A percentile compares a stretch with the other conserved stretches of the same genome.
Conservation (phyloP, 2,113 vertebrate species). For the Gadus chalcogrammus region DNA sequence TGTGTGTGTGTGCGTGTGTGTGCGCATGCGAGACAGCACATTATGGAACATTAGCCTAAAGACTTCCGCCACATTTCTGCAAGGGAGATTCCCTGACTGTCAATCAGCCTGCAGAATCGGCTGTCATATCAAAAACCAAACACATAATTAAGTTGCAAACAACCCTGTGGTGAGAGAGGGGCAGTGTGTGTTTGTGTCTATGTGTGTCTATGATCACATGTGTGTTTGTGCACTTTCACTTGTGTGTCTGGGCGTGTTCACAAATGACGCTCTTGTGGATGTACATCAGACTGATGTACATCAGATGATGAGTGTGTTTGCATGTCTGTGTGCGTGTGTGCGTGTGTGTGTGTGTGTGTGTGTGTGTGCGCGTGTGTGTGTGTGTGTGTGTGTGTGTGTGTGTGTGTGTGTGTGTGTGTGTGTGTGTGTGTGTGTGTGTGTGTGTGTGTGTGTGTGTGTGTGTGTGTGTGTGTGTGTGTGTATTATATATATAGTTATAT, state of each 20-base stretch:
- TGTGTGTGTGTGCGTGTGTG: slow-evolving; percentile 15
- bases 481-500: no score
- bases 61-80: slow-evolving; percentile 34
- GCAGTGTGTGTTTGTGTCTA: neutral
- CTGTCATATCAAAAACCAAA: slow-evolving; percentile 9
- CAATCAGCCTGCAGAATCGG: slow-evolving; percentile 38
- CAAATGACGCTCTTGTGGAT: no score
- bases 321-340: slow-evolving; percentile 2
- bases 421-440: neutral
- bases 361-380: slow-evolving; percentile 7
- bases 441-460: slow-evolving; percentile 8
- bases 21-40: slow-evolving; percentile 3
- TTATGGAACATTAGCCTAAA: slow-evolving; percentile 6
- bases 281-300: no score
- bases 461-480: slow-evolving; percentile 2
- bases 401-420: slow-evolving; percentile 13
- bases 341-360: slow-evolving; percentile 13
- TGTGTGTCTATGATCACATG: neutral
- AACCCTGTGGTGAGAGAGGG: slow-evolving; percentile 1
- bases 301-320: neutral
- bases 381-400: slow-evolving; percentile 3
- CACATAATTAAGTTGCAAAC: slow-evolving; percentile 19
- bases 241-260: neutral
- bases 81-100: slow-evolving; percentile 29
- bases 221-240: neutral